Base-by-base conservation (phyloP, 1,140 invertebrate genomes). In the Drosophila kikkawai region DNA sequence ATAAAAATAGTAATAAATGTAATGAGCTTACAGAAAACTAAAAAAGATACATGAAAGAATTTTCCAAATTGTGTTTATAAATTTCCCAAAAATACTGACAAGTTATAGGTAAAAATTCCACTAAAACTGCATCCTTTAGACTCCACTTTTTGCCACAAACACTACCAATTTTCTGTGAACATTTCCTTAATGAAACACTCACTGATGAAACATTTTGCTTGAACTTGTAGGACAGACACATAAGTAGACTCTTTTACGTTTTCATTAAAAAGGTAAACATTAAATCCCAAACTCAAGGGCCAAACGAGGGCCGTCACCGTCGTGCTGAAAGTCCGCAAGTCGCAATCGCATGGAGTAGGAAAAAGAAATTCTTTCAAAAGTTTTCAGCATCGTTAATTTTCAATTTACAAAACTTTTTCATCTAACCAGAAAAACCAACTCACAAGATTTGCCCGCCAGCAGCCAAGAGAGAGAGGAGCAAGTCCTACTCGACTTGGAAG, bases 301-400 rank as follows among this genome's bases (percentile, higher is more conserved):
- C 75, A 75, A 64, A 41, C 45, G 50, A 45, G 47, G 55, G 29
- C 60, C 44, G 47, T 48, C 70, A 39, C 13, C 67, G 47, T 65
- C 58, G 41, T 59, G 41, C 63, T 74, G 48, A 69, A 80, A 80
- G 77, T 80, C 79, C 74, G 63, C 79, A 80, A 80, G 66, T 34
- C 17, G 29, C 60, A 26, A 26, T 81, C 61, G 69, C 80, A 79
- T 44, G 64, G 53, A 63, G 60, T 71, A 63, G 75, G 75, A 39
- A 60, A 60, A 69, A 64, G 65, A 58, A 82, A 82, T 82, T 82
- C 80, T 82, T 82, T 79, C 60, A 59, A 80, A 85, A 85, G 74
- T 85, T 85, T 83, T 85, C 82, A 85, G 82, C 82, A 85, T 85
- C 82, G 82, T 85, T 85, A 85, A 85, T 85, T 85, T 85, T 85